A percentile compares a stretch with the other conserved stretches of the same genome.
Evolutionary conservation across 1,140 invertebrate genomes (phyloP).

Genomic region (Helicoverpa armigera): DNA sequence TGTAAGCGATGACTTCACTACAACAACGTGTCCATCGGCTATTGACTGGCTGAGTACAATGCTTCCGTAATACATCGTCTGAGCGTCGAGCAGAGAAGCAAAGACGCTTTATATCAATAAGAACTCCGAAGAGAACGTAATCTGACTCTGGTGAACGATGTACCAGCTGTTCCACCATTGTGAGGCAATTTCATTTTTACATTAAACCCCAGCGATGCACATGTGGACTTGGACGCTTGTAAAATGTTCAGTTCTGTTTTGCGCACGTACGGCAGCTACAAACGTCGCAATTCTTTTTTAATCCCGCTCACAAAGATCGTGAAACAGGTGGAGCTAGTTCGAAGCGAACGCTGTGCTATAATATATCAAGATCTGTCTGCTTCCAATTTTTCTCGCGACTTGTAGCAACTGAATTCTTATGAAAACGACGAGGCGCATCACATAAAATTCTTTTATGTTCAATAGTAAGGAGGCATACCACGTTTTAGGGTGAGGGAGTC

Average conservation of each 20-base stretch:
- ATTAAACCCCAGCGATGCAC: not conserved
- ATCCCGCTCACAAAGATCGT: conserved; percentile 17
- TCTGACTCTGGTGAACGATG: not conserved
- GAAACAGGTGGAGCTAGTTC: conserved; percentile 15
- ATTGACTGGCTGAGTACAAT: not conserved
- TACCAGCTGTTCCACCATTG: not conserved
- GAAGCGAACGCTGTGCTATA: not conserved
- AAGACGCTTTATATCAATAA: not conserved
- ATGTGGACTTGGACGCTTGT: not conserved
- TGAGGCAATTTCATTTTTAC: conserved; percentile 16
- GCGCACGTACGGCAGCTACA: conserved; percentile 3
- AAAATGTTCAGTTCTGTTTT: conserved; percentile 1
- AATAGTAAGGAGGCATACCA: conserved; percentile 41
- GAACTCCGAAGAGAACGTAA: not conserved
- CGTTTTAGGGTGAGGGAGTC: conserved; percentile 30
- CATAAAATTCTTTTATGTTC: conserved; percentile 47
- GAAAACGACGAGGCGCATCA: conserved; percentile 19
- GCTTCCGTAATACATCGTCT: not conserved
- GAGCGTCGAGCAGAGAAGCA: not conserved
- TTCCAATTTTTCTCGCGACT: conserved; percentile 36
- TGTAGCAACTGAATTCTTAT: conserved; percentile 19
- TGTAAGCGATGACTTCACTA: conserved; percentile 5
- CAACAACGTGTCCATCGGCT: not conserved
- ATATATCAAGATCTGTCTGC: conserved; percentile 41
- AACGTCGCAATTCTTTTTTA: conserved; percentile 35